Conservation (phyloP, 2,888 invertebrate species). For the Glomeris marginata region DNA sequence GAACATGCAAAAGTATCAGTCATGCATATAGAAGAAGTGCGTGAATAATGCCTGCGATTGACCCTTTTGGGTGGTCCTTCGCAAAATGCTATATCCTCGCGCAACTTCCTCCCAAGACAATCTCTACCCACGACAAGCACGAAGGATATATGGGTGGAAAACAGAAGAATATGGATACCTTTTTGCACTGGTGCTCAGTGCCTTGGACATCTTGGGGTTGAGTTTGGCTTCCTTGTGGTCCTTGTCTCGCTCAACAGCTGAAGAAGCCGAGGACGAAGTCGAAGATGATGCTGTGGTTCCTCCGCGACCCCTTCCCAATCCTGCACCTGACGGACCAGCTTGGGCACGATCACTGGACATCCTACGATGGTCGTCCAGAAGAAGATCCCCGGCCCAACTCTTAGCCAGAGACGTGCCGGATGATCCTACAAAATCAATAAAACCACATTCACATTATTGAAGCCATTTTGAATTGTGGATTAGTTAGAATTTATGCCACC, state of each 20-base stretch:
- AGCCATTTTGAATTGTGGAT: too few species aligned
- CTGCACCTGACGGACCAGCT: slow-evolving; percentile 7
- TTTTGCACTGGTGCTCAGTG: slow-evolving; percentile 80
- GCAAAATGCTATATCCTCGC: not conserved
- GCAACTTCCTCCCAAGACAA: too few species aligned
- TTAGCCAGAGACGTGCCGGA: too few species aligned
- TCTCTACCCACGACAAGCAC: too few species aligned
- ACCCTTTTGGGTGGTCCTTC: not conserved
- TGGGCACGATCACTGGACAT: slow-evolving; percentile 18
- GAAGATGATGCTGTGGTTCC: slow-evolving; percentile 1
- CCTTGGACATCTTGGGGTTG: slow-evolving; percentile 87
- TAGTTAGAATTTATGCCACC: too few species aligned
- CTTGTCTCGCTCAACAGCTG: slow-evolving; percentile 14
- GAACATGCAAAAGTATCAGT: too few species aligned
- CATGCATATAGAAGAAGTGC: not conserved
- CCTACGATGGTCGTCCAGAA: too few species aligned
- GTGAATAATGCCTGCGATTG: too few species aligned
- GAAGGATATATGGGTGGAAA: too few species aligned
- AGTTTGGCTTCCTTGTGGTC: slow-evolving; percentile 20
- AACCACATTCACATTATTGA: too few species aligned
- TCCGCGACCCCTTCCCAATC: slow-evolving; percentile 6
- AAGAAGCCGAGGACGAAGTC: not conserved
- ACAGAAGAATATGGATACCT: slow-evolving; percentile 30
- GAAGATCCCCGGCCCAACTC: too few species aligned
- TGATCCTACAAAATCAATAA: too few species aligned